A percentile compares a stretch with the other conserved stretches of the same genome.
phyloP scores from a whole-genome alignment of 2,113 vertebrate genomes.

The Dicerorhinus sumatrensis region DNA sequence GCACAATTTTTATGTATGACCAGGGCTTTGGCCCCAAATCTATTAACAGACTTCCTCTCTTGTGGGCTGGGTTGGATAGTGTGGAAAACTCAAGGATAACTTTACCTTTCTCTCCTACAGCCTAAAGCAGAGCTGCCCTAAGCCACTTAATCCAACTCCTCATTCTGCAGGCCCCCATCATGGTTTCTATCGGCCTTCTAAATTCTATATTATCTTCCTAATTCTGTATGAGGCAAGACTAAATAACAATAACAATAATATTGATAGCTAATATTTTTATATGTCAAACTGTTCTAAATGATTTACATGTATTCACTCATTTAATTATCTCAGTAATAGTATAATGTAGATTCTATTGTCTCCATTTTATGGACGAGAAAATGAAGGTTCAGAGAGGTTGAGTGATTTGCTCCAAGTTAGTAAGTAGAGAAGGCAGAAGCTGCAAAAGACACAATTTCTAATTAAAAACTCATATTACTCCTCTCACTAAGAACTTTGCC shows the following conservation, averaged over 20 bases:
- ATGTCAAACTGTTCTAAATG: background rate
- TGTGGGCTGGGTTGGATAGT: background rate
- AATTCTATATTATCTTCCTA: background rate
- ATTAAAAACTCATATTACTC: background rate
- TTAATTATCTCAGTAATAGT: background rate
- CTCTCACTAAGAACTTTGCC: background rate
- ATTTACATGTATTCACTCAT: background rate
- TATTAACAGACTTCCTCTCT: background rate
- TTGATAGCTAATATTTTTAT: background rate
- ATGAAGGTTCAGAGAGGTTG: background rate
- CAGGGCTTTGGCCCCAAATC: background rate
- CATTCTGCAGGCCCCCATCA: background rate
- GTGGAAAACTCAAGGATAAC: background rate
- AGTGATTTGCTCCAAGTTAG: slow-evolving; percentile 11
- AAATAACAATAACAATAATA: background rate
- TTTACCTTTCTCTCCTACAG: background rate
- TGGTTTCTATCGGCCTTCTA: background rate
- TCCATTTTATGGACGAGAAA: background rate
- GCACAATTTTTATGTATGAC: background rate
- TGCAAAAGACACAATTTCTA: background rate
- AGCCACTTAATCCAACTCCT: background rate
- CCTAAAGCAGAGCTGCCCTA: background rate
- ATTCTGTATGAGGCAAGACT: background rate
- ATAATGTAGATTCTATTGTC: background rate
- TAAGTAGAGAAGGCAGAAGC: background rate